Evolutionary conservation across 1,140 invertebrate species (phyloP), one percentile per base, ranked within the genome.

Genomic region (Listronotus bonariensis): DNA sequence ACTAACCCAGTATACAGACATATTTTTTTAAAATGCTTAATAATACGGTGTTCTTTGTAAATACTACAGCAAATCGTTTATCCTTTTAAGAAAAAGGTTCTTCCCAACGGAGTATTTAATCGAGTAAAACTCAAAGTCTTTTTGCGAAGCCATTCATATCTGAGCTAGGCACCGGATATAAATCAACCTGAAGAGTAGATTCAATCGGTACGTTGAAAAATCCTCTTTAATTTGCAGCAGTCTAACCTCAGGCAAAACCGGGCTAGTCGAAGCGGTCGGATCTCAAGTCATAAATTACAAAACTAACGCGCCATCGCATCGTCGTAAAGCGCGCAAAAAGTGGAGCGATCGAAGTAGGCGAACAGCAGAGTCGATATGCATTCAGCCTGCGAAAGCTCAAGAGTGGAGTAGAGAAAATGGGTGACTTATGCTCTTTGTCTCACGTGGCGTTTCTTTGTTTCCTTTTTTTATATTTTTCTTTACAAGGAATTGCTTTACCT

Each of bases 181-280:
- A 75, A 74, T 75, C 74, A 74, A 65, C 17, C 60, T 65, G 65
- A 71, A 58, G 68, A 71, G 68, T 75, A 67, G 68, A 73, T 75
- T 75, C 74, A 75, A 75, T 75, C 68, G 74, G 65, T 72, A 61
- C 72, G 69, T 68, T 75, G 74, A 75, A 75, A 75, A 75, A 75
- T 75, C 70, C 72, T 72, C 72, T 75, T 75, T 72, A 75, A 74
- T 75, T 75, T 74, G 70, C 68, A 73, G 69, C 60, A 67, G 63
- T 69, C 69, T 72, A 74, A 72, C 70, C 72, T 74, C 67, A 69
- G 67, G 56, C 68, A 51, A 69, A 64, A 65, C 34, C 63, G 57
- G 55, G 58, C 51, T 45, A 60, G 57, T 48, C 65, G 53, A 56
- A 67, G 53, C 65, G 55, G 57, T 48, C 65, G 53, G 55, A 67